These are phyloP conservation scores for Sturnus vulgaris DNA, from an alignment of 2,113 vertebrate genomes.

Conservation along the genomic window DNA sequence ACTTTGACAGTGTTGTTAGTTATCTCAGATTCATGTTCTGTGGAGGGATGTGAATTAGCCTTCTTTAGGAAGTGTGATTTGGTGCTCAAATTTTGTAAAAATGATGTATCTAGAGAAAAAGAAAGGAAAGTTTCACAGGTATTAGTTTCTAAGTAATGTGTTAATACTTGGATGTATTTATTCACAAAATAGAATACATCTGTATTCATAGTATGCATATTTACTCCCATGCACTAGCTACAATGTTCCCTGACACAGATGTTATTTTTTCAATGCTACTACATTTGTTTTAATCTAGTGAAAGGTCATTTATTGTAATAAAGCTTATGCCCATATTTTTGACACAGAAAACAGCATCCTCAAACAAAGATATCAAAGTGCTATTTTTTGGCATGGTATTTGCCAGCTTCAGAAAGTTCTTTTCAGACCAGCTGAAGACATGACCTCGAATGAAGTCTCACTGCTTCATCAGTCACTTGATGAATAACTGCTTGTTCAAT, in stretches of 20 bases:
- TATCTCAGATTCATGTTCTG: background rate
- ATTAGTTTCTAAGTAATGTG: background rate
- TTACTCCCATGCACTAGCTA: background rate
- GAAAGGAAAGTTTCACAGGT: background rate
- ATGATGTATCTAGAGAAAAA: slow-evolving; percentile 16
- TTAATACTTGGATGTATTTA: background rate
- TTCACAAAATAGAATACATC: background rate
- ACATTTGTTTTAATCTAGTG: background rate
- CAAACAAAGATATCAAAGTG: background rate
- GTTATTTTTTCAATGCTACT: background rate
- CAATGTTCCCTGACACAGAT: background rate
- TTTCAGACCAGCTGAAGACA: background rate
- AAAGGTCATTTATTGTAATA: background rate
- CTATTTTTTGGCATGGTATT: background rate
- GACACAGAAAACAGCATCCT: background rate
- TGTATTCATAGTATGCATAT: background rate
- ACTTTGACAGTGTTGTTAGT: background rate
- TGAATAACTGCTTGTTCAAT: background rate
- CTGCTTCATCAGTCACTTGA: background rate
- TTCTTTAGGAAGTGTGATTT: background rate
- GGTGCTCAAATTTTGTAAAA: slow-evolving; percentile 53
- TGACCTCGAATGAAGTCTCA: background rate
- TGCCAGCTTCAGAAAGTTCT: background rate
- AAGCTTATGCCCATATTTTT: background rate
- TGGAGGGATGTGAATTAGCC: background rate